Evolutionary conservation across 2,888 invertebrate species (phyloP), one percentile per base, ranked within the genome.

Genomic region (Xylophagus ater): DNA sequence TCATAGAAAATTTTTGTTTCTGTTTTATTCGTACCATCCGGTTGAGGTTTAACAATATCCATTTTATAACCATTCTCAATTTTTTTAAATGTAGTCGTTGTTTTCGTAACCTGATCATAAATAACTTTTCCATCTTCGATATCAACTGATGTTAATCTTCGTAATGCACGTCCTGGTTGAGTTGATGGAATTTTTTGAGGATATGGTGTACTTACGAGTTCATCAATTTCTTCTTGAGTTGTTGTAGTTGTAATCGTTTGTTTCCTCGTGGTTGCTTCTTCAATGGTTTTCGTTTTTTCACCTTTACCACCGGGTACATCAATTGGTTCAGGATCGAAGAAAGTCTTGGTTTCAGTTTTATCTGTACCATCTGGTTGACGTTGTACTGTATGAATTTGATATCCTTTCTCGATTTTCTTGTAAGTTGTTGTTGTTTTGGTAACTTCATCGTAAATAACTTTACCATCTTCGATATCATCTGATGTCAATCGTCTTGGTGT

Each of bases 391-490:
- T 53, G 54, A 48, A 60, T 47, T 49, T 62, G 57, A 37, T 60
- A 63, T 24, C 65, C 65, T 29, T 60, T 60, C 7, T 60, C 58
- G 41, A 62, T 61, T 21, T 57, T 46, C 39, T 57, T 58, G 43
- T 64, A 62, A 41, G 53, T 42, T 31, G 55, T 61, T 48, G 51
- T 63, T 28, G 56, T 52, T 17, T 60, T 60, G 18, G 62, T 63
- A 26, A 47, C 53, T 37, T 48, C 48, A 44, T 63, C 60, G 41
- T 53, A 55, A 45, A 57, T 62, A 44, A 59, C 50, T 46, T 60
- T 63, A 46, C 63, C 63, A 50, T 63, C 62, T 52, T 62, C 49
- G 49, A 62, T 62, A 42, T 62, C 61, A 44, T 59, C 62, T 41
- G 63, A 63, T 41, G 62, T 63, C 51, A 54, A 46, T 34, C 40